A percentile compares a stretch with the other conserved stretches of the same genome.
phyloP scores from a whole-genome alignment of 2,888 invertebrate species.

The Vannuccia rotundouncinata region DNA sequence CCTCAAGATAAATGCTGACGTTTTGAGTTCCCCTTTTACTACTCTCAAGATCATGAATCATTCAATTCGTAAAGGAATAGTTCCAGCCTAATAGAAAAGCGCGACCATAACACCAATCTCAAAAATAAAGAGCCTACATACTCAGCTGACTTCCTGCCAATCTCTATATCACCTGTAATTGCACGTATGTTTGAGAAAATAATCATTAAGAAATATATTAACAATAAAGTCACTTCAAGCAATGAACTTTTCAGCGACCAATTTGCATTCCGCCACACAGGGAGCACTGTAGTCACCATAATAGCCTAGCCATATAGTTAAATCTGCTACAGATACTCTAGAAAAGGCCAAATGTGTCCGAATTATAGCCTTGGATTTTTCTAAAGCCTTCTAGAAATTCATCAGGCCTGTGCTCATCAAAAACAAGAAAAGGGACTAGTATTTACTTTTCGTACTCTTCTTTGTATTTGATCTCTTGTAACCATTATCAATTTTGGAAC shows the following conservation, averaged over 20 bases:
- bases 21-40: not conserved
- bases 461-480: too few relatives aligned
- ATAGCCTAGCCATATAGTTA: not conserved
- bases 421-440: conserved; percentile 13
- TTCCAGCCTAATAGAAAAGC: not conserved
- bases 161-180: not conserved
- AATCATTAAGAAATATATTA: conserved; percentile 6
- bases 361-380: not conserved
- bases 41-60: not conserved
- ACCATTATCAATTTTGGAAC: too few relatives aligned
- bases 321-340: not conserved
- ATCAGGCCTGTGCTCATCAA: conserved; percentile 18
- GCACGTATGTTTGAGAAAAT: conserved; percentile 1
- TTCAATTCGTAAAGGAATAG: not conserved
- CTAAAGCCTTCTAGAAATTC: not conserved
- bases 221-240: conserved; percentile 10
- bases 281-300: not conserved
- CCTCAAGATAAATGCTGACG: not conserved
- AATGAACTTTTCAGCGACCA: not conserved
- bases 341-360: not conserved
- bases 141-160: not conserved
- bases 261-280: conserved; percentile 8
- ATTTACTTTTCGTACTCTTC: too few relatives aligned
- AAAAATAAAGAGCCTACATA: not conserved
- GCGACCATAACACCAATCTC: not conserved